Conservation (phyloP, 2,888 invertebrate species). For the Polylopha cassiicola region DNA sequence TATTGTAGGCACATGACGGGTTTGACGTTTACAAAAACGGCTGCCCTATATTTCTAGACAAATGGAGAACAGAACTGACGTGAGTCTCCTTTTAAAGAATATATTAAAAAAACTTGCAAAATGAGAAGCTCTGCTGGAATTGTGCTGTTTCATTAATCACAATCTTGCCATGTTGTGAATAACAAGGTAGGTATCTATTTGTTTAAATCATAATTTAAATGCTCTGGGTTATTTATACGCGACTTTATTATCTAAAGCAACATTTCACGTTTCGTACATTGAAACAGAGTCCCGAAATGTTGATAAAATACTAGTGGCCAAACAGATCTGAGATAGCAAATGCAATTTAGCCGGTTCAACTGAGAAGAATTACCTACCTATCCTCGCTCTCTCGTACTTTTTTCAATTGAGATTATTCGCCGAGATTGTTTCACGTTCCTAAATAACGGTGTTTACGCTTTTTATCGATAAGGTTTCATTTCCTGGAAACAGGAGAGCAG, state of each 20-base stretch:
- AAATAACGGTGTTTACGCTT: not conserved
- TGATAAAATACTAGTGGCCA: too few species aligned
- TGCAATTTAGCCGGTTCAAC: slow-evolving; percentile 53
- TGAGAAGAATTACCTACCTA: slow-evolving; percentile 29
- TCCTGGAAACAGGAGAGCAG: too few species aligned
- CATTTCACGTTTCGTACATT: too few species aligned
- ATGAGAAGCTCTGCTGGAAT: too few species aligned
- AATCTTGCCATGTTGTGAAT: too few species aligned
- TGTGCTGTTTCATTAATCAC: too few species aligned
- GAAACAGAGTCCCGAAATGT: too few species aligned
- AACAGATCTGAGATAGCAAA: slow-evolving; percentile 53
- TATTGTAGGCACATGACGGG: not conserved
- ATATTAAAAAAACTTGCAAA: too few species aligned
- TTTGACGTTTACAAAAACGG: slow-evolving; percentile 18
- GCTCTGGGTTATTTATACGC: too few species aligned
- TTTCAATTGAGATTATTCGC: slow-evolving; percentile 4
- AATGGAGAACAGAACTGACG: slow-evolving; percentile 1
- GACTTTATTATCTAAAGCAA: too few species aligned
- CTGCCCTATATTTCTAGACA: slow-evolving; percentile 19
- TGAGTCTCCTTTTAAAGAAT: not conserved
- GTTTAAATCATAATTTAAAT: too few species aligned
- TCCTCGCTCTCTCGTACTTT: slow-evolving; percentile 5
- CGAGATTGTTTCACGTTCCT: slow-evolving; percentile 9
- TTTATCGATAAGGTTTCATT: not conserved
- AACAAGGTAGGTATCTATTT: too few species aligned